phyloP scores from a whole-genome alignment of 2,888 invertebrate genomes.

The Lithophane socia region DNA sequence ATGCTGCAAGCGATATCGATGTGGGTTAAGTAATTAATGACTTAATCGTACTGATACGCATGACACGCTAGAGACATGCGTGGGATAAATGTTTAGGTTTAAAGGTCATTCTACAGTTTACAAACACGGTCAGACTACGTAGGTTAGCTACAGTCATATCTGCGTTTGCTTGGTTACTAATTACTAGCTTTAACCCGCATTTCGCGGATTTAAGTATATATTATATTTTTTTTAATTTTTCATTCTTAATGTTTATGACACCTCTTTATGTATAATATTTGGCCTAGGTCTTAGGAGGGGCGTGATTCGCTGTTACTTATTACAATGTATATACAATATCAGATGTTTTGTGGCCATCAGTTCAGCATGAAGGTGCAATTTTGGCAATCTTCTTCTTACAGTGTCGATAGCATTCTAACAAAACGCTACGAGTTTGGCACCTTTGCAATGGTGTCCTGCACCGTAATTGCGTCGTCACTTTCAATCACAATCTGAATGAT shows the following conservation, averaged over 20 bases:
- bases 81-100: constrained; percentile 41
- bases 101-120: constrained; percentile 41
- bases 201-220: no score
- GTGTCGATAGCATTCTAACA: background rate
- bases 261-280: no score
- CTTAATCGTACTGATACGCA: constrained; percentile 35
- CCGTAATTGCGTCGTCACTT: background rate
- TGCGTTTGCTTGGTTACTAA: background rate
- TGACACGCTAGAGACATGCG: constrained; percentile 48
- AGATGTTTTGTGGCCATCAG: background rate
- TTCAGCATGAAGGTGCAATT: background rate
- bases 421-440: background rate
- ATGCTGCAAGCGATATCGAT: constrained; percentile 42
- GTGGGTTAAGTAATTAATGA: constrained; percentile 44
- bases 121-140: constrained; percentile 32
- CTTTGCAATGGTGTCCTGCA: background rate
- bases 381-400: background rate
- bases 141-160: constrained; percentile 15
- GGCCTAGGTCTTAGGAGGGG: no score
- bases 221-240: no score
- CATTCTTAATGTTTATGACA: no score
- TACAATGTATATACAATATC: no score
- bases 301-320: no score
- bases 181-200: background rate
- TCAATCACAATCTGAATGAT: no score